phyloP scores from a whole-genome alignment of 1,140 invertebrate species.

The Pararge aegeria region DNA sequence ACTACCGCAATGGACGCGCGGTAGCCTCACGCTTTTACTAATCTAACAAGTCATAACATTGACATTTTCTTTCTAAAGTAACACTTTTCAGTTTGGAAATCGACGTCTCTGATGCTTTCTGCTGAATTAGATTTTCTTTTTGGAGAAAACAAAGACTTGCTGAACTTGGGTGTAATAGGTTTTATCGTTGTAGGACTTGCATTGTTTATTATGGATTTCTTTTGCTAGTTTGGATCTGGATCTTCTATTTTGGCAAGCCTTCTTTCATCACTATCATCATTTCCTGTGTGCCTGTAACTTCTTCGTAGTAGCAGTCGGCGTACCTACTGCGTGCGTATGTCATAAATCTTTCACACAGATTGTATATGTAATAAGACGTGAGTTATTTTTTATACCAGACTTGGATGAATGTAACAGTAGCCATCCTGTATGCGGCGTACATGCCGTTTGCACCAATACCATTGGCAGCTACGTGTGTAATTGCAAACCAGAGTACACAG shows the following conservation, averaged over 20 bases:
- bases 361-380: slow-evolving; percentile 54
- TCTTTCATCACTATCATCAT: slow-evolving; percentile 38
- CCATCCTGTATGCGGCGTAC: slow-evolving; percentile 86
- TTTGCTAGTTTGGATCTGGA: slow-evolving; percentile 13
- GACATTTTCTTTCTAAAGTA: slow-evolving; percentile 26
- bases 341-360: slow-evolving; percentile 22
- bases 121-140: slow-evolving; percentile 4
- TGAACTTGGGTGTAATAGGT: background rate
- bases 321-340: slow-evolving; percentile 62
- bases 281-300: slow-evolving; percentile 55
- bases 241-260: slow-evolving; percentile 14
- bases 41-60: slow-evolving; percentile 42
- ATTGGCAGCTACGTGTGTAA: slow-evolving; percentile 91
- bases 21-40: slow-evolving; percentile 72
- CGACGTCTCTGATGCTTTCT: slow-evolving; percentile 1
- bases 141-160: background rate
- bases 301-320: slow-evolving; percentile 70
- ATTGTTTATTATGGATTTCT: background rate
- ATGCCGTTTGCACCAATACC: slow-evolving; percentile 92
- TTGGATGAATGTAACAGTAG: slow-evolving; percentile 93
- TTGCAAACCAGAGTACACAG: slow-evolving; percentile 91
- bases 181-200: slow-evolving; percentile 10
- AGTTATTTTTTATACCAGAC: slow-evolving; percentile 83
- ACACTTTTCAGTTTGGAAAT: slow-evolving; percentile 43
- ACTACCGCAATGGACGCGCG: slow-evolving; percentile 58